Percentiles rank a stretch among this genome's conserved stretches.
Evolutionary conservation across 1,140 invertebrate genomes (phyloP).

Genomic region (Stenopsyche tienmushanensis): DNA sequence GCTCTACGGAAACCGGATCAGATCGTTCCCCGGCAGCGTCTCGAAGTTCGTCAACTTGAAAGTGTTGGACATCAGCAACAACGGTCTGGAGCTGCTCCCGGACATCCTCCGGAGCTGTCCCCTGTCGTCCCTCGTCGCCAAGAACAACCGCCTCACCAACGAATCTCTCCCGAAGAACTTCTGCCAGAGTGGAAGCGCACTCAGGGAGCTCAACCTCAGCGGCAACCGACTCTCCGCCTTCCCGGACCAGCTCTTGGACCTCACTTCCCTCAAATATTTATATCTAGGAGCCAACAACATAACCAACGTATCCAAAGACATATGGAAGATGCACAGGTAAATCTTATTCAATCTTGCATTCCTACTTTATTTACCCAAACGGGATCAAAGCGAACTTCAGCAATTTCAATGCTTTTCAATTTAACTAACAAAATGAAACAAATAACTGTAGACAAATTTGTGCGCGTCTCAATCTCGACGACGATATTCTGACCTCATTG

Average conservation of each 20-base stretch:
- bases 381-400: too few species aligned
- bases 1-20: conserved; percentile 70
- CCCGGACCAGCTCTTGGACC: conserved; percentile 82
- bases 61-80: conserved; percentile 84
- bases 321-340: conserved; percentile 78
- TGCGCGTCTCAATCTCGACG: too few species aligned
- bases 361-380: too few species aligned
- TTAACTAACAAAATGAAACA: too few species aligned
- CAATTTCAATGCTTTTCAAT: too few species aligned
- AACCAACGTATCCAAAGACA: conserved; percentile 74
- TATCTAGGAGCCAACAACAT: conserved; percentile 90
- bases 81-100: conserved; percentile 74
- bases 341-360: too few species aligned
- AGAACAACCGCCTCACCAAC: conserved; percentile 83
- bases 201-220: conserved; percentile 88
- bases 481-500: too few species aligned
- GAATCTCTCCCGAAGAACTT: conserved; percentile 86
- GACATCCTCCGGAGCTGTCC: conserved; percentile 73
- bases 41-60: conserved; percentile 67
- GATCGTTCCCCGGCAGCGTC: conserved; percentile 55
- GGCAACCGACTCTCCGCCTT: conserved; percentile 85
- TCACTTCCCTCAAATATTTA: conserved; percentile 75
- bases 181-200: conserved; percentile 51
- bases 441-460: too few species aligned
- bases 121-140: conserved; percentile 76